Evolutionary conservation across 2,888 invertebrate genomes (phyloP), one percentile per base, ranked within the genome.

Genomic region (Xanthia icteritia): DNA sequence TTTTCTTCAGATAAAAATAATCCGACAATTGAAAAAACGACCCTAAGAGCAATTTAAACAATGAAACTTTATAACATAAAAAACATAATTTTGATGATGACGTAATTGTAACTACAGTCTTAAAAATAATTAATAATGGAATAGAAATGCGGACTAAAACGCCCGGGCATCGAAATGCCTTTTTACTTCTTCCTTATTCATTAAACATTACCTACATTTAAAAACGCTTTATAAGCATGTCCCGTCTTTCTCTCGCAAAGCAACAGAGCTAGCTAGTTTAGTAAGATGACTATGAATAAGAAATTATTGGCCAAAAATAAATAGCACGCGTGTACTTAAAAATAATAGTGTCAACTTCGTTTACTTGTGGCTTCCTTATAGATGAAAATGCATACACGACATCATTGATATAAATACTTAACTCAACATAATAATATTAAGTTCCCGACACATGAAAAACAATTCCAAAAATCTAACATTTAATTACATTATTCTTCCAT

Each of bases 401-500:
- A 79, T 61, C 54, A 79, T 66, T 76, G 74, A 76, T 82, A 87
- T 85, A 86, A 86, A 86, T 84, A 90, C 75, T 58, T 73, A 66
- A 87, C 83, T 83, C 81, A 87, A 89, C 81, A 80, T 86, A 80
- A 86, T 83, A 83, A 80, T 84, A 86, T 84, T 85, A 84, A 79
- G 81, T 84, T 82, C 39, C 69, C 67, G 79, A 82, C 82, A 84
- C 81, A 80, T 73, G 76, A 89, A 82, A 91, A 91, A 90, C 86
- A 87, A 87, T 69, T 89, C 83, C 82, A 88, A 92, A 90, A 91
- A 88, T 71, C 80, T 85, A 89, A 87, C 82, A 87, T 84, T 89
- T 86, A 86, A 87, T 89, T 88, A 90, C 80, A 88, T 76, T 78
- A 86, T 67, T 67, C 9, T 51, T 67, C 79, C 71, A 81, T 79